Conservation (phyloP, 1,140 invertebrate genomes). For the Euschistus heros region DNA sequence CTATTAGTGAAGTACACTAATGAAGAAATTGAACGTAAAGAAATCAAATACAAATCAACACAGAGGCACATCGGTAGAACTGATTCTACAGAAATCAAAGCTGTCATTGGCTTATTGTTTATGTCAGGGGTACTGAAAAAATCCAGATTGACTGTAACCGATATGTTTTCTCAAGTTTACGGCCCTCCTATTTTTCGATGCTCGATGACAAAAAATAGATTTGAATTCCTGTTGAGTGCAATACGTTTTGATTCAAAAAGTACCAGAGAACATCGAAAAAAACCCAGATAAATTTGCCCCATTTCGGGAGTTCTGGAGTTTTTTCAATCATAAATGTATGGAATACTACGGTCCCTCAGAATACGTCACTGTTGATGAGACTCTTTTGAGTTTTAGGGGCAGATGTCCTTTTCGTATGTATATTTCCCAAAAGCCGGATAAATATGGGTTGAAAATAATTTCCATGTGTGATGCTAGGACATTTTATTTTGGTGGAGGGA, state of each 20-base stretch:
- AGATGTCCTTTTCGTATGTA: conserved; percentile 32
- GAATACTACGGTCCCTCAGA: conserved; percentile 27
- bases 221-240: conserved; percentile 31
- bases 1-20: too few species aligned
- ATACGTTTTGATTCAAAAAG: background rate
- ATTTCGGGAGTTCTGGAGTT: conserved; percentile 28
- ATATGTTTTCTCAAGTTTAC: background rate
- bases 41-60: too few species aligned
- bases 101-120: background rate
- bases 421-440: background rate
- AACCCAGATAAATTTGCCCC: conserved; percentile 28
- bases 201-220: conserved; percentile 32
- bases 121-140: background rate
- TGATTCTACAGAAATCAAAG: too few species aligned
- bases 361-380: conserved; percentile 33
- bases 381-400: conserved; percentile 35
- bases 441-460: conserved; percentile 13
- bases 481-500: conserved; percentile 15
- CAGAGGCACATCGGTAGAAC: background rate
- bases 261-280: background rate
- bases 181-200: background rate
- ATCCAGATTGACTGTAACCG: background rate
- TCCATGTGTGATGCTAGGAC: conserved; percentile 18
- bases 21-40: too few species aligned
- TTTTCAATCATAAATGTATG: conserved; percentile 30